These are phyloP conservation scores for Escarpia spicata DNA, from an alignment of 2,888 invertebrate species.

Conservation along the genomic window DNA sequence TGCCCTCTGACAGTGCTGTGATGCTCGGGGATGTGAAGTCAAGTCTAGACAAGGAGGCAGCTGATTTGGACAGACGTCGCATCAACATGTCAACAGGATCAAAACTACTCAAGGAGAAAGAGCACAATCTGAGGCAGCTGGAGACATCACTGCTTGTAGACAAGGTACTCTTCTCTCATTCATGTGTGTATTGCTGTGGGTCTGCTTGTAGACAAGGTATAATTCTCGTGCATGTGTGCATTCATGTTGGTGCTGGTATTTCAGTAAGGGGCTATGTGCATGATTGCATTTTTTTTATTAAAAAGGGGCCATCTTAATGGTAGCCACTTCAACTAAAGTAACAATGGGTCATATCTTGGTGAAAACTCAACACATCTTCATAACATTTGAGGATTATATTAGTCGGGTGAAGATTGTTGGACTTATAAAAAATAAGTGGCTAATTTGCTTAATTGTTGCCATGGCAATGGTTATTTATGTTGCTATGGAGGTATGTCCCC, in stretches of 20 bases:
- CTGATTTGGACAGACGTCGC: slow-evolving; percentile 55
- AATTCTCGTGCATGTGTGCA: not conserved
- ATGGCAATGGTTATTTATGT: no score
- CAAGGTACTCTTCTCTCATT: not conserved
- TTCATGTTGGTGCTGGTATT: not conserved
- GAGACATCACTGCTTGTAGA: slow-evolving; percentile 31
- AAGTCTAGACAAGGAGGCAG: slow-evolving; percentile 55
- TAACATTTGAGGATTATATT: no score
- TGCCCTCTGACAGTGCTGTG: slow-evolving; percentile 25
- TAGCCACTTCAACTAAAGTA: no score
- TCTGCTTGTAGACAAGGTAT: not conserved
- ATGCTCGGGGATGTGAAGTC: slow-evolving; percentile 55
- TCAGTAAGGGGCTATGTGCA: no score
- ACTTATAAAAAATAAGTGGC: no score
- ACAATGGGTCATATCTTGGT: no score
- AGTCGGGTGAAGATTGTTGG: no score
- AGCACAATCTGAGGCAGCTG: slow-evolving; percentile 52
- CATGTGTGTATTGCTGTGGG: not conserved
- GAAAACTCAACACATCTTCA: no score
- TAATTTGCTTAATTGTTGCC: no score
- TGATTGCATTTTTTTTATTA: no score
- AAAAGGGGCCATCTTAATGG: no score
- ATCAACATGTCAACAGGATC: slow-evolving; percentile 57
- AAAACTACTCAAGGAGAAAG: slow-evolving; percentile 57
- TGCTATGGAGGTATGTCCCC: no score